Percentiles rank a stretch among this genome's conserved stretches.
Evolutionary conservation across 2,888 invertebrate species (phyloP).

Genomic region (Trissolcus brochymenae): DNA sequence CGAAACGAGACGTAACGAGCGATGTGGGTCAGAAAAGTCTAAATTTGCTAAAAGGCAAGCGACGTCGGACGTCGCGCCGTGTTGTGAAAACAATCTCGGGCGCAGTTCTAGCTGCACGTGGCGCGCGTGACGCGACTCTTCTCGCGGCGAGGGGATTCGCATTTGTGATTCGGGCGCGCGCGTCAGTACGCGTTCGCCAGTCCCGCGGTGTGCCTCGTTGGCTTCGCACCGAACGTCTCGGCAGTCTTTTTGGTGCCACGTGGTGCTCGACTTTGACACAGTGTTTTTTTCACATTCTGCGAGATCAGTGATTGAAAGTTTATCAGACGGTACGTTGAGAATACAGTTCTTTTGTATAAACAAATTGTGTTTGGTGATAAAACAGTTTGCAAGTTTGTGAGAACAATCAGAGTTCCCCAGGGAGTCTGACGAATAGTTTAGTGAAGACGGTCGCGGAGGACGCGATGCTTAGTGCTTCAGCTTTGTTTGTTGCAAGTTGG

Average conservation of each 20-base stretch:
- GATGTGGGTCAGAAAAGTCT: conserved; percentile 50
- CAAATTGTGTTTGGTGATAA: neutral
- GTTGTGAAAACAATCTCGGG: conserved; percentile 54
- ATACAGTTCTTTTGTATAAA: neutral
- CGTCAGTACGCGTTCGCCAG: conserved; percentile 54
- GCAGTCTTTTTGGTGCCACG: conserved; percentile 40
- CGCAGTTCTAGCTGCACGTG: conserved; percentile 54
- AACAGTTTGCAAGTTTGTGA: conserved; percentile 8
- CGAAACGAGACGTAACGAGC: conserved; percentile 7
- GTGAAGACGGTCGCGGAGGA: conserved; percentile 48
- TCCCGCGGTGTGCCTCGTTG: conserved; percentile 40
- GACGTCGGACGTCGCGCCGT: conserved; percentile 33
- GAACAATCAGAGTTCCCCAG: conserved; percentile 8
- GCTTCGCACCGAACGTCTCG: conserved; percentile 22
- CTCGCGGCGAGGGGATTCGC: conserved; percentile 37
- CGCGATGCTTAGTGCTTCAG: conserved; percentile 72
- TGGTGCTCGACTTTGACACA: conserved; percentile 40
- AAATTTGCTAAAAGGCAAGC: conserved; percentile 46
- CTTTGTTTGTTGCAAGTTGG: conserved; percentile 65
- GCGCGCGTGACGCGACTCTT: conserved; percentile 53
- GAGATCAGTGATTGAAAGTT: neutral
- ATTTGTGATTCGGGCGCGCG: conserved; percentile 49
- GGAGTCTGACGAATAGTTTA: conserved; percentile 27
- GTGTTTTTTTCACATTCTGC: conserved; percentile 5
- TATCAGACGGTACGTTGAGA: neutral